Evolutionary conservation across 2,113 vertebrate species (phyloP).

Genomic region (Paramormyrops kingsleyae): DNA sequence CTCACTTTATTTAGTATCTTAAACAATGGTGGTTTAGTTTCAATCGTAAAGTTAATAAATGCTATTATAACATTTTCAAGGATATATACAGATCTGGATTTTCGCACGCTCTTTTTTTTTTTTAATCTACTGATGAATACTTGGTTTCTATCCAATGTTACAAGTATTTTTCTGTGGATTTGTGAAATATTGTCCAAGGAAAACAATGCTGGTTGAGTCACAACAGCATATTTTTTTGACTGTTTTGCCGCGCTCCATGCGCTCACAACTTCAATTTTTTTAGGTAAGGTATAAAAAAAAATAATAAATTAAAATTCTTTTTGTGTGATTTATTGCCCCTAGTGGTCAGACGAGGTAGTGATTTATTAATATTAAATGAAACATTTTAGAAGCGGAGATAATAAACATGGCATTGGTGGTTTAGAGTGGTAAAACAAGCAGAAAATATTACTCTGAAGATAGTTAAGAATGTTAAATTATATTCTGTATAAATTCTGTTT

Average conservation of each 20-base stretch:
- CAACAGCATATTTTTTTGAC: neutral
- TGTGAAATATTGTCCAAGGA: neutral
- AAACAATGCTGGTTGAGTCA: neutral
- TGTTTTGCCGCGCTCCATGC: neutral
- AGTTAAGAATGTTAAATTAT: neutral
- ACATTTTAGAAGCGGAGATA: neutral
- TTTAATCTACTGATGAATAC: neutral
- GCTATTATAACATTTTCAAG: neutral
- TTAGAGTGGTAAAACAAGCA: neutral
- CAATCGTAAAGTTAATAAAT: neutral
- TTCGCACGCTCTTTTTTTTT: neutral
- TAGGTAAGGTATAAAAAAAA: neutral
- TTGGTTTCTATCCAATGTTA: neutral
- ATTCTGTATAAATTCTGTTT: neutral
- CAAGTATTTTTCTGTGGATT: neutral
- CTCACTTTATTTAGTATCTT: neutral
- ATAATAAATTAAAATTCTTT: neutral
- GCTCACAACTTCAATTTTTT: neutral
- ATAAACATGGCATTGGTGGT: neutral
- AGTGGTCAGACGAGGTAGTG: constrained; percentile 24
- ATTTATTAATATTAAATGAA: neutral
- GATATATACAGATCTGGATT: neutral
- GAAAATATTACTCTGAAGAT: constrained; percentile 2
- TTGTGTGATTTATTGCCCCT: constrained; percentile 29
- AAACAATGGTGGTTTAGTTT: neutral